Evolutionary conservation across 2,797 vertebrate species (phyloP).

Genomic region (Pitangus sulphuratus): DNA sequence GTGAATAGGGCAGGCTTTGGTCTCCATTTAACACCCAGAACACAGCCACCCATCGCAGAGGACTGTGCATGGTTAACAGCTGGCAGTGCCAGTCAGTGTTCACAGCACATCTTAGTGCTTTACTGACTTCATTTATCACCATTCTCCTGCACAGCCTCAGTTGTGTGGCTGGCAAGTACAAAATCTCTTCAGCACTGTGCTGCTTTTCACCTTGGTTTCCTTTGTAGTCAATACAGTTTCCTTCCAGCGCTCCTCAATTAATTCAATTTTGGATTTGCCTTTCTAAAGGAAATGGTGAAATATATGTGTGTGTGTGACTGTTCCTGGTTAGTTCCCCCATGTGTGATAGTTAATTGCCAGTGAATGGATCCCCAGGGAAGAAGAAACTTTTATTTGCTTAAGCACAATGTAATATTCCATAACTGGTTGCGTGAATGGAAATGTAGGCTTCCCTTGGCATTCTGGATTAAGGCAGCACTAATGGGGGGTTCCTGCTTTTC

Average conservation of each 20-base stretch:
- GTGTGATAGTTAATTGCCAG: slow-evolving; percentile 31
- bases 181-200: background rate
- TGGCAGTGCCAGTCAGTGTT: background rate
- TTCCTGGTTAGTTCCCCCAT: slow-evolving; percentile 5
- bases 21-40: background rate
- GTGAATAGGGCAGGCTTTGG: background rate
- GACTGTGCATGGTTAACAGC: background rate
- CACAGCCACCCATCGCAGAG: background rate
- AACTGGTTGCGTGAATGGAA: background rate
- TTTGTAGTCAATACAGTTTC: background rate
- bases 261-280: slow-evolving; percentile 9
- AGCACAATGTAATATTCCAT: background rate
- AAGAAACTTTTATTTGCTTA: slow-evolving; percentile 37
- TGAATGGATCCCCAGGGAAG: slow-evolving; percentile 32
- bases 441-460: background rate
- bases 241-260: slow-evolving; percentile 4
- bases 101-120: background rate
- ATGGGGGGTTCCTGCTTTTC: background rate
- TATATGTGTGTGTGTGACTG: background rate
- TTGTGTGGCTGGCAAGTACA: background rate
- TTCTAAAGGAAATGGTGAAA: slow-evolving; percentile 10
- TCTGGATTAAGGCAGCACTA: background rate
- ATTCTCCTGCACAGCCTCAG: background rate
- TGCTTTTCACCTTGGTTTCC: background rate
- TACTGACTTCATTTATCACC: slow-evolving; percentile 3